Percentiles rank a stretch among this genome's conserved stretches.
phyloP scores from a whole-genome alignment of 2,888 invertebrate genomes.

The Bibio marci region DNA sequence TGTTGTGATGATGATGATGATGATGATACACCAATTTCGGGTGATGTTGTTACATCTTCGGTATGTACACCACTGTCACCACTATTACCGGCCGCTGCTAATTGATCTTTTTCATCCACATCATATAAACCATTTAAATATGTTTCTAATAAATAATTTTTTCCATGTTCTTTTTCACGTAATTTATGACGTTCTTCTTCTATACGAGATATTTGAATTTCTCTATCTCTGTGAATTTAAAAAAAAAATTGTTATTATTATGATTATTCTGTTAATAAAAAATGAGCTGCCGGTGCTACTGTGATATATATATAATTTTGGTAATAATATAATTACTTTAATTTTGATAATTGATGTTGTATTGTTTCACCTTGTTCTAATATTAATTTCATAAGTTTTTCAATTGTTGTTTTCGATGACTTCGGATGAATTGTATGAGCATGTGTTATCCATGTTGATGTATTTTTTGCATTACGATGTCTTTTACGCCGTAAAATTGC shows the following conservation, averaged over 20 bases:
- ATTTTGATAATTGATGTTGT: conserved; percentile 27
- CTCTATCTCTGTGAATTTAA: conserved; percentile 41
- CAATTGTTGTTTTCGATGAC: conserved; percentile 26
- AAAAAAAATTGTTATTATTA: not conserved
- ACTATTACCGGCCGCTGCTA: conserved; percentile 34
- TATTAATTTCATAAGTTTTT: conserved; percentile 35
- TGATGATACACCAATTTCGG: conserved; percentile 16
- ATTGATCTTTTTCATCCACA: conserved; percentile 18
- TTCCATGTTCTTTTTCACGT: conserved; percentile 56
- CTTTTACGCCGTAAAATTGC: conserved; percentile 22
- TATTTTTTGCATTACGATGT: conserved; percentile 15
- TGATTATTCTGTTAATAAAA: not conserved
- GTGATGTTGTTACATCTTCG: conserved; percentile 35
- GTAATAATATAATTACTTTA: conserved; percentile 16
- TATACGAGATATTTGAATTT: conserved; percentile 58
- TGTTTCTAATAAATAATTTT: conserved; percentile 62
- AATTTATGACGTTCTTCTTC: conserved; percentile 62
- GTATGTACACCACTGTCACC: conserved; percentile 53
- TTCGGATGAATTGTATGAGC: conserved; percentile 25
- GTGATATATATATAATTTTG: too few relatives aligned
- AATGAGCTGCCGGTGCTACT: too few relatives aligned
- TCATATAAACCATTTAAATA: conserved; percentile 44
- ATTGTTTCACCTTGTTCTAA: conserved; percentile 41
- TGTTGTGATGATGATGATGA: conserved; percentile 1
- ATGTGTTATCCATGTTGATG: conserved; percentile 17